A percentile compares a stretch with the other conserved stretches of the same genome.
Conservation (phyloP, 2,888 invertebrate species). For the Carterocephalus palaemon region DNA sequence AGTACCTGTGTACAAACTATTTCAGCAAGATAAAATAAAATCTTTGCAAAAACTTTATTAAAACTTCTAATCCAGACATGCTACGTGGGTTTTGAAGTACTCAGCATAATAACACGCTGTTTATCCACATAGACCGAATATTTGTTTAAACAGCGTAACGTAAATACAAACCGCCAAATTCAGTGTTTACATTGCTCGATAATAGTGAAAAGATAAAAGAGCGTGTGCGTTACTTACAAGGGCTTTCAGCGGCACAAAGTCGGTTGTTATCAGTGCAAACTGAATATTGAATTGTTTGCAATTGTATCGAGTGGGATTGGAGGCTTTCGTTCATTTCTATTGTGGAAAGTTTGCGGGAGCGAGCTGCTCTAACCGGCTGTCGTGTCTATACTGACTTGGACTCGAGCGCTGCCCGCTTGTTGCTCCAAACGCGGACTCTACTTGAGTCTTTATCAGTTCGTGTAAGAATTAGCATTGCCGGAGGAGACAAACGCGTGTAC, state of each 20-base stretch:
- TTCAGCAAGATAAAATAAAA: neutral
- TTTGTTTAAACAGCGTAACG: slow-evolving; percentile 40
- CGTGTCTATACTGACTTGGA: slow-evolving; percentile 32
- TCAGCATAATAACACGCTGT: slow-evolving; percentile 11
- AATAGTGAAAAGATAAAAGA: slow-evolving; percentile 47
- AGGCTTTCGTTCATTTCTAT: slow-evolving; percentile 23
- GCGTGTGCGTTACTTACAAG: slow-evolving; percentile 39
- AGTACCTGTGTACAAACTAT: neutral
- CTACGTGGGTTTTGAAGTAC: neutral
- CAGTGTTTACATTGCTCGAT: slow-evolving; percentile 48
- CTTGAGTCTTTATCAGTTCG: slow-evolving; percentile 8
- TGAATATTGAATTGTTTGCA: slow-evolving; percentile 29
- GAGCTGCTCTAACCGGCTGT: slow-evolving; percentile 32
- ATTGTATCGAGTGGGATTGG: slow-evolving; percentile 31
- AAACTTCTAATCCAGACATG: neutral
- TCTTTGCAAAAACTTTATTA: neutral
- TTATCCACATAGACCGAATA: slow-evolving; percentile 22
- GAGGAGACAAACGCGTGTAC: no score
- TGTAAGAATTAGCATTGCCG: slow-evolving; percentile 7
- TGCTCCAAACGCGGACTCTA: slow-evolving; percentile 19
- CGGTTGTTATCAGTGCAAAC: slow-evolving; percentile 44
- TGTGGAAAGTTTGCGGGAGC: slow-evolving; percentile 22
- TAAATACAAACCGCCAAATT: slow-evolving; percentile 43
- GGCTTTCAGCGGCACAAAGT: slow-evolving; percentile 38
- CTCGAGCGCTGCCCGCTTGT: slow-evolving; percentile 27